These are phyloP conservation scores for Neodon shergylaensis DNA, from an alignment of 2,113 vertebrate species.

Conservation along the genomic window DNA sequence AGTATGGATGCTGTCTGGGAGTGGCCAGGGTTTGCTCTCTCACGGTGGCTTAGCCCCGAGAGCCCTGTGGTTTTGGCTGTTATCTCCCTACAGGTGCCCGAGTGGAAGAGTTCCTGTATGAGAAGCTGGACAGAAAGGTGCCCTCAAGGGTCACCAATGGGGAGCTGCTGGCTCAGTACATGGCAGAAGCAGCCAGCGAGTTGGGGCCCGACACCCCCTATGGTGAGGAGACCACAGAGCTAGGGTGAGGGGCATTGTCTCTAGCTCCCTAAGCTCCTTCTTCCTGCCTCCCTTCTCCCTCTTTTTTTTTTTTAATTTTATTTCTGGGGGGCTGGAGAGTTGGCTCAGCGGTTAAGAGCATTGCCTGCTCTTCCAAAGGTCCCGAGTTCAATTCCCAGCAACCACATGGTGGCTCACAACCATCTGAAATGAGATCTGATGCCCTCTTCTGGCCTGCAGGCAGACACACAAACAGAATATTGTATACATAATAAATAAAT, in stretches of 20 bases:
- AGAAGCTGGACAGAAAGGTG: conserved; percentile 95
- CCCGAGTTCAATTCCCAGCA: too few relatives aligned
- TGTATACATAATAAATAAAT: too few relatives aligned
- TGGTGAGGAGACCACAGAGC: conserved; percentile 84
- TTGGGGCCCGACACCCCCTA: conserved; percentile 93
- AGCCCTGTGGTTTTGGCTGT: neutral
- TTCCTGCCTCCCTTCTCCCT: too few relatives aligned
- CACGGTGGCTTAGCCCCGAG: neutral
- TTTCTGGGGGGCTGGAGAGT: too few relatives aligned
- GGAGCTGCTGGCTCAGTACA: conserved; percentile 95
- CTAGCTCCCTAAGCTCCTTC: fast-evolving
- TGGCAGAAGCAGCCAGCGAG: conserved; percentile 93
- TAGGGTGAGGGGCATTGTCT: fast-evolving
- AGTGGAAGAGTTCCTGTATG: conserved; percentile 97
- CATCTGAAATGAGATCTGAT: too few relatives aligned
- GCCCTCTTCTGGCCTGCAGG: too few relatives aligned
- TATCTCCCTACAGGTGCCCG: conserved; percentile 87
- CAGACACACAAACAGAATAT: too few relatives aligned
- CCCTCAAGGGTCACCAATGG: conserved; percentile 93
- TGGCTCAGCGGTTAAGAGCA: too few relatives aligned
- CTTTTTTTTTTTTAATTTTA: too few relatives aligned
- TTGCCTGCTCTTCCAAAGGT: too few relatives aligned
- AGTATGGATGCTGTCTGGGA: neutral
- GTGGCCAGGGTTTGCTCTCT: too few relatives aligned
- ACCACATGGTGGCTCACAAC: too few relatives aligned